A percentile compares a stretch with the other conserved stretches of the same genome.
Conservation (phyloP, 1,140 invertebrate species). For the Heterodera carotae region DNA sequence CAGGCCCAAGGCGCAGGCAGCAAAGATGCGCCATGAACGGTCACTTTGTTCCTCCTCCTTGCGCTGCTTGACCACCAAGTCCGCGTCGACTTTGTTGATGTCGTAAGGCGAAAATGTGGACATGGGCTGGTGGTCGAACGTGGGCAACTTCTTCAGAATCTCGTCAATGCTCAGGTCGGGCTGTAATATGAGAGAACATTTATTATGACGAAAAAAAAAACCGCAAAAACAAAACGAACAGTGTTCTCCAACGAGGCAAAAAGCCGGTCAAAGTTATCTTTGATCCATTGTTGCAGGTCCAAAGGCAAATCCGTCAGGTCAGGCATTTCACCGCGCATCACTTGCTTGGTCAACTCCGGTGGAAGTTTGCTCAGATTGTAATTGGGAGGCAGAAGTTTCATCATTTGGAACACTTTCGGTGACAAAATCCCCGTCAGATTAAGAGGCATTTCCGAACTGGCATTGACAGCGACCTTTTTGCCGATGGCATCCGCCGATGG, state of each 20-base stretch:
- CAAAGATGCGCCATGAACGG: constrained; percentile 40
- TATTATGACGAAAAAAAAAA: background rate
- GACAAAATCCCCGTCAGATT: constrained; percentile 36
- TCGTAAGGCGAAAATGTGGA: constrained; percentile 63
- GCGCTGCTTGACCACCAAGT: constrained; percentile 52
- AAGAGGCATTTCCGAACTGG: background rate
- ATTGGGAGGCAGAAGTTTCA: constrained; percentile 58
- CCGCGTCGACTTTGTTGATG: constrained; percentile 57
- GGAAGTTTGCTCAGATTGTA: constrained; percentile 62
- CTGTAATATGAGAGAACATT: constrained; percentile 35
- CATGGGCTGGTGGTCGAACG: constrained; percentile 53
- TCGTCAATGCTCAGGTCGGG: constrained; percentile 57
- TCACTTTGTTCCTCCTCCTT: constrained; percentile 23
- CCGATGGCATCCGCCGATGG: constrained; percentile 16
- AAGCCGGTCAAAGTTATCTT: constrained; percentile 56
- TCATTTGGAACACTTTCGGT: constrained; percentile 50
- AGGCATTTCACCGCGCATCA: constrained; percentile 58
- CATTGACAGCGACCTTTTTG: background rate
- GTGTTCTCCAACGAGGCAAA: constrained; percentile 40
- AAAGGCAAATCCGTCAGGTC: constrained; percentile 53
- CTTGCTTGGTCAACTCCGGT: constrained; percentile 51
- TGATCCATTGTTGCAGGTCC: constrained; percentile 59
- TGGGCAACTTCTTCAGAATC: constrained; percentile 57
- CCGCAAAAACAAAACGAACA: constrained; percentile 31
- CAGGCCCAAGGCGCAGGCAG: constrained; percentile 56